Base-by-base conservation (phyloP, 1,140 invertebrate genomes). In the Popillia japonica region DNA sequence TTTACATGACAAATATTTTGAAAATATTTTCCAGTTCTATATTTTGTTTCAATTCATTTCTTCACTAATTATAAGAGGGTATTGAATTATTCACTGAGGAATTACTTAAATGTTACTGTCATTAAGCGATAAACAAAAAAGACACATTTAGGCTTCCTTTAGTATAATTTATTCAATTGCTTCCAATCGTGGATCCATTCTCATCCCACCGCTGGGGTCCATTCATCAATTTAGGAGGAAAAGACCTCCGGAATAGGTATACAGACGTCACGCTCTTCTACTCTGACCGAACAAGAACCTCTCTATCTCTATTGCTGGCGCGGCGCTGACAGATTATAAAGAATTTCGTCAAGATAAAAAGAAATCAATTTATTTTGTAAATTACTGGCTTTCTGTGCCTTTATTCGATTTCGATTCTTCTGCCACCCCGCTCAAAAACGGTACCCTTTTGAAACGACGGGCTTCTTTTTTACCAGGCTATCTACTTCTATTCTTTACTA, bases 321-420 rank as follows among this genome's bases (percentile, higher is more conserved):
- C 48, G 48, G 48, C 14, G 48, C 48, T 55, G 48, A 55, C 48
- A 55, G 17, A 55, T 55, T 55, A 55, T 55, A 55, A 55, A 55
- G 48, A 55, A 55, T 55, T 55, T 77, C 40, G n/a, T 27, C 22
- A 27, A 14, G 75, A 77, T 77, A 48, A 77, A 77, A 77, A 59
- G 61, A 77, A 77, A 77, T 77, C 75, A 77, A 77, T 77, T 77
- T 77, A 77, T 77, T 77, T 77, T 61, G 61, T 77, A 77, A 77
- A 61, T 77, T 64, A 77, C 17, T 55, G 48, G 48, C 17, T 17
- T 55, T 17, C 48, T 55, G 17, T n/a, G 48, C 48, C 48, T 55
- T 55, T 55, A 55, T 55, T 55, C 48, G 48, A 55, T 55, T 55
- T 55, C 17, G 48, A 55, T 55, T 55, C 48, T 17, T 17, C 17